phyloP scores from a whole-genome alignment of 2,797 vertebrate genomes.

The Dryobates pubescens region DNA sequence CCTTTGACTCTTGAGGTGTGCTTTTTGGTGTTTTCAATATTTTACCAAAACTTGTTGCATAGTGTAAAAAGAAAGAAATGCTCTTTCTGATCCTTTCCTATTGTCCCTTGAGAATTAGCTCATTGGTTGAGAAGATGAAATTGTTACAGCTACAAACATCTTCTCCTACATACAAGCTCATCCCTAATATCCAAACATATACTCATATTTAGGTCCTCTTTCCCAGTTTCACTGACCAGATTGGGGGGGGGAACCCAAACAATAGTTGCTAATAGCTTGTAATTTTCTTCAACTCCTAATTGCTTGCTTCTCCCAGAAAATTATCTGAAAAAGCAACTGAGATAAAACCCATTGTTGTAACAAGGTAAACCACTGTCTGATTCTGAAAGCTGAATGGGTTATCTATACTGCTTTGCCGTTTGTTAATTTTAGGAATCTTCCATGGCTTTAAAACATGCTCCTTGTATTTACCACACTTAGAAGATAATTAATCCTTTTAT shows the following conservation, averaged over 20 bases:
- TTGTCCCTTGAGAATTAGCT: background rate
- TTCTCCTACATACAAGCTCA: background rate
- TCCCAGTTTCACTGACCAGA: background rate
- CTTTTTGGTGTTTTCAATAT: background rate
- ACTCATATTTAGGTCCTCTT: background rate
- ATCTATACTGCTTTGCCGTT: background rate
- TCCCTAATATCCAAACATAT: background rate
- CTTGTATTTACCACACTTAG: background rate
- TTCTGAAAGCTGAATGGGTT: constrained; percentile 1
- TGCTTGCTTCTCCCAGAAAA: background rate
- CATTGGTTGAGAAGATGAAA: background rate
- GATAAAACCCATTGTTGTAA: constrained; percentile 6
- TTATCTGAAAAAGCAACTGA: background rate
- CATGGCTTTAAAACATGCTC: background rate
- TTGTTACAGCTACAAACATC: background rate
- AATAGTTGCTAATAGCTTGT: background rate
- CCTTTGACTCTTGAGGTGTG: background rate
- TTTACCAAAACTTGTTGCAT: background rate
- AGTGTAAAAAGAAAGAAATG: background rate
- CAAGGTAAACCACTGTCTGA: background rate
- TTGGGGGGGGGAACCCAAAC: background rate
- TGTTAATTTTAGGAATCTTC: background rate
- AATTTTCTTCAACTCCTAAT: constrained; percentile 2
- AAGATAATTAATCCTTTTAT: constrained; percentile 31
- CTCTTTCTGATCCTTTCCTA: background rate